Evolutionary conservation across 2,797 vertebrate species (phyloP), one percentile per base, ranked within the genome.

Genomic region (Pipistrellus kuhlii): DNA sequence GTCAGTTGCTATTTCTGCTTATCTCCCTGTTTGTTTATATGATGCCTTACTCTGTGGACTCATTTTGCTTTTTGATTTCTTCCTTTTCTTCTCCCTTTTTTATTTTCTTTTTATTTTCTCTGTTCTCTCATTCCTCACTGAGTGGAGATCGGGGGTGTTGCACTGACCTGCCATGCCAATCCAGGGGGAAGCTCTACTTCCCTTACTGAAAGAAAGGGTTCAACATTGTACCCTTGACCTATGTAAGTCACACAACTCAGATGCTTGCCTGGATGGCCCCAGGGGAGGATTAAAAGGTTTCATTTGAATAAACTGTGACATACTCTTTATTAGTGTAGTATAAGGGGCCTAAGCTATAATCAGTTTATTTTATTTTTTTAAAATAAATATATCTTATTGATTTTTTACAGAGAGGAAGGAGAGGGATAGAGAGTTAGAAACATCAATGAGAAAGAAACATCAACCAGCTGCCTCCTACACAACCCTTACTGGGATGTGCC

Each of bases 1-100:
- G 71, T 77, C 76, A 27, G 21, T 85, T 3, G 3, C 83, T 80
- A 69, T 64, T 90, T 78, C 93, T 90, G 23, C 94, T 93, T 88
- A 38, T 89, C 41, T 90, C 44, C 5, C 27, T 8, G 12, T 38
- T 88, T 15, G 6, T 88, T 93, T 55, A 71, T 8, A 77, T 53
- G 27, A 88, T 38, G 82, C 6, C 13, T 71, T 82, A 27, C 27
- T 94, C 78, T 23, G 41, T 62, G 51, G 64, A 71, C 11, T 83
- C 3, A 6, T 57, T 88, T 89, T 86, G 18, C 4, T 55, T 80
- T 55, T 75, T 92, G 55, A 55, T 2, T n/a, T 80, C 25, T 81
- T 76, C 25, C 21, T 55, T 7, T 1, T 71, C 25, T 75, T 87
- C 75, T 87, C 25, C 18, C 44, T 11, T 44, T 44, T 44, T 44